Conservation (phyloP, 2,797 vertebrate species). For the Scomberomorus guttatus region DNA sequence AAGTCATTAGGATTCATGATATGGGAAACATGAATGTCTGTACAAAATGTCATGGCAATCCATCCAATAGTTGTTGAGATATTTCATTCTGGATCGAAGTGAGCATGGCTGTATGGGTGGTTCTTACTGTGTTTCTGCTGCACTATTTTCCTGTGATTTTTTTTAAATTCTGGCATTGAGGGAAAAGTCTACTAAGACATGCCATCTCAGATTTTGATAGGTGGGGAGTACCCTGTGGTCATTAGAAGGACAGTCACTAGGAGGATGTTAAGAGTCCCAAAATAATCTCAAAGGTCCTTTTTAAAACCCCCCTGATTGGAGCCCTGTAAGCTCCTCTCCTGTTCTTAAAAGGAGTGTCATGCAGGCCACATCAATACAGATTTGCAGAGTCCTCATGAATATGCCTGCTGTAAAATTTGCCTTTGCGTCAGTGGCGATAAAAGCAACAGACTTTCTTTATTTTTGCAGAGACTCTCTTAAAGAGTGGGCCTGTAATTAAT, state of each 20-base stretch:
- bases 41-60: not conserved
- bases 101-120: not conserved
- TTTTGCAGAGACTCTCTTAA: constrained; percentile 40
- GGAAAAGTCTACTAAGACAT: not conserved
- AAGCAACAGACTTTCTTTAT: constrained; percentile 37
- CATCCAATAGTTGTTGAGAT: not conserved
- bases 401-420: constrained; percentile 38
- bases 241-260: constrained; percentile 14
- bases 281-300: constrained; percentile 47
- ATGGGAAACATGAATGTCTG: no score
- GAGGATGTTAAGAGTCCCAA: constrained; percentile 39
- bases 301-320: constrained; percentile 45
- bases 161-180: not conserved
- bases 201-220: constrained; percentile 10
- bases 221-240: constrained; percentile 12
- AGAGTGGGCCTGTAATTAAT: no score
- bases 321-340: constrained; percentile 47
- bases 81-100: not conserved
- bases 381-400: constrained; percentile 69
- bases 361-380: constrained; percentile 61
- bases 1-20: not conserved
- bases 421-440: constrained; percentile 10
- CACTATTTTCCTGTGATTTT: not conserved
- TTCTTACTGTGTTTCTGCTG: not conserved
- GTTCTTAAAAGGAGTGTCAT: constrained; percentile 46